A percentile compares a stretch with the other conserved stretches of the same genome.
Conservation (phyloP, 2,113 vertebrate species). For the Lampris megalopsis region DNA sequence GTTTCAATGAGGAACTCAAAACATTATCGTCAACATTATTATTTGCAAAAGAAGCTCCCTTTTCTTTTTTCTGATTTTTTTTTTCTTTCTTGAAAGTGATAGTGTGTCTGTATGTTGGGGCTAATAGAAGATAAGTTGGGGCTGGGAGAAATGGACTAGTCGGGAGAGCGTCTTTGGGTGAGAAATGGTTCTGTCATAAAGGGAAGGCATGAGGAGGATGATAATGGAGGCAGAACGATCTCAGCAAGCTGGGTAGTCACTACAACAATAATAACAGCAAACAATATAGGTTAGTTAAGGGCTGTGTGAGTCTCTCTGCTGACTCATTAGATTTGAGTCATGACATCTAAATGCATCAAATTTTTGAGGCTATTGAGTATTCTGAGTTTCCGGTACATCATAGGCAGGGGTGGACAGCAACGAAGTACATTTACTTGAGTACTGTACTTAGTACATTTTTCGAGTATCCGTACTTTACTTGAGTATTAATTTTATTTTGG, state of each 20-base stretch:
- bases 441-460: too few species aligned
- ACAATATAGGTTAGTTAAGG: not conserved
- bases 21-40: not conserved
- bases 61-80: slow-evolving; percentile 28
- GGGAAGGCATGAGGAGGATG: slow-evolving; percentile 55
- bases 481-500: too few species aligned
- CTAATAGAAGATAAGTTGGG: slow-evolving; percentile 73
- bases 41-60: slow-evolving; percentile 36
- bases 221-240: slow-evolving; percentile 76
- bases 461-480: too few species aligned
- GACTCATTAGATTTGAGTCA: too few species aligned
- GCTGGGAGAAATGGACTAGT: slow-evolving; percentile 79
- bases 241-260: slow-evolving; percentile 39
- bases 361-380: too few species aligned
- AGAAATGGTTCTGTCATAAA: slow-evolving; percentile 79
- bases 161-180: slow-evolving; percentile 68
- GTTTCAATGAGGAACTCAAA: slow-evolving; percentile 8
- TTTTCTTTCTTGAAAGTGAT: slow-evolving; percentile 24
- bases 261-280: slow-evolving; percentile 32
- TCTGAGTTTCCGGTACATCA: too few species aligned
- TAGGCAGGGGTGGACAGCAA: too few species aligned
- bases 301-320: not conserved
- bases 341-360: too few species aligned
- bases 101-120: slow-evolving; percentile 44
- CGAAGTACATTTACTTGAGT: too few species aligned